These are phyloP conservation scores for Luperina nickerlii DNA, from an alignment of 2,888 invertebrate genomes.

Conservation along the genomic window DNA sequence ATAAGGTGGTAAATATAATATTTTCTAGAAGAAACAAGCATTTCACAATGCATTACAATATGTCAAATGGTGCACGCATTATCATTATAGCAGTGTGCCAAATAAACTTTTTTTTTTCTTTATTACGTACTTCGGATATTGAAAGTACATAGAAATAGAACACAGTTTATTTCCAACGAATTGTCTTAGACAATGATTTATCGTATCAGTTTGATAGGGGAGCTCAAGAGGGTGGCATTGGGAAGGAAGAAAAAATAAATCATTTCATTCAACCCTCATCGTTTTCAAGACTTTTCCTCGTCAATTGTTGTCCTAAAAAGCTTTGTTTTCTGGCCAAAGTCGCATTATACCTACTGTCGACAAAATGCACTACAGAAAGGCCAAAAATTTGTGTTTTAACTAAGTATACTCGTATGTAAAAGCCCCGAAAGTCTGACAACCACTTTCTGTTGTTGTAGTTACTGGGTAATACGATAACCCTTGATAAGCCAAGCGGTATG, in stretches of 20 bases:
- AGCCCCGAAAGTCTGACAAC: no score
- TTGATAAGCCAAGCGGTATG: no score
- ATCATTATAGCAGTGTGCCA: background rate
- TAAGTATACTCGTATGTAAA: no score
- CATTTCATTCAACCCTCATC: slow-evolving; percentile 28
- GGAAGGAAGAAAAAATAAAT: slow-evolving; percentile 32
- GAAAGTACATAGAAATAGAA: background rate
- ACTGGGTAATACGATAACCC: no score
- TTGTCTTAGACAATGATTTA: slow-evolving; percentile 33
- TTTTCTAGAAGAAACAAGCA: background rate
- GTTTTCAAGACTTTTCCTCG: slow-evolving; percentile 16
- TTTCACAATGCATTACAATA: background rate
- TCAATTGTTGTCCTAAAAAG: background rate
- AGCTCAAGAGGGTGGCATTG: slow-evolving; percentile 16
- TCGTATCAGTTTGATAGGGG: slow-evolving; percentile 11
- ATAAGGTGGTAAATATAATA: background rate
- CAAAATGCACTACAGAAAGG: background rate
- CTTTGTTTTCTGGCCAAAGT: background rate
- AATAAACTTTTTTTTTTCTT: background rate
- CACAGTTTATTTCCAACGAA: slow-evolving; percentile 11
- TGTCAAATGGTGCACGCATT: background rate
- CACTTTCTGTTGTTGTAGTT: no score
- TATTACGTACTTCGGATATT: background rate
- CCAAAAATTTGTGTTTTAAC: background rate
- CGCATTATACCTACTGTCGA: background rate